Percentiles rank a stretch among this genome's conserved stretches.
These are phyloP conservation scores for Ennomos fuscantarius DNA, from an alignment of 2,888 invertebrate species.

Conservation along the genomic window DNA sequence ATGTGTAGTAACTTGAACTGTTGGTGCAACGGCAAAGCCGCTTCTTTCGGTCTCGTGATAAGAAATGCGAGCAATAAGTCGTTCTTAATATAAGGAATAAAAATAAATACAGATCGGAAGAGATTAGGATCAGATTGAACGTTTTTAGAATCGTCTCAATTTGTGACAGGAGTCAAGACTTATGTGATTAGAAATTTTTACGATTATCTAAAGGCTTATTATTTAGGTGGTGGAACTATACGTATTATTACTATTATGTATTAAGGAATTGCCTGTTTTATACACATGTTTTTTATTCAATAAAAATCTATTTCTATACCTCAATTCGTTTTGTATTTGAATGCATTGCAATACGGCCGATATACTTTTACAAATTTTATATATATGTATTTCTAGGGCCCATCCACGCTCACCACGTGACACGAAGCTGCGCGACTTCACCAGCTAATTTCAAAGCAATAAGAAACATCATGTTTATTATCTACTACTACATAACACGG, in stretches of 20 bases:
- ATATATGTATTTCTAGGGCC: conserved; percentile 10
- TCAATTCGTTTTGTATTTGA: conserved; percentile 26
- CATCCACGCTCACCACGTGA: conserved; percentile 9
- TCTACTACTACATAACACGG: conserved; percentile 7
- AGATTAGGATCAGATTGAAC: too few species aligned
- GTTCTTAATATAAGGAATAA: too few species aligned
- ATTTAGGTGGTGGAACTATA: conserved; percentile 23
- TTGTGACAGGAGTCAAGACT: conserved; percentile 11
- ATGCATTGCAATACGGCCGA: conserved; percentile 15
- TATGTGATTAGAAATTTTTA: conserved; percentile 1
- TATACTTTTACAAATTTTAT: conserved; percentile 10
- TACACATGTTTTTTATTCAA: conserved; percentile 29
- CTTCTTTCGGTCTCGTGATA: too few species aligned
- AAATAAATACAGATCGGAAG: too few species aligned
- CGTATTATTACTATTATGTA: conserved; percentile 19
- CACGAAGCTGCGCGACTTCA: conserved; percentile 11
- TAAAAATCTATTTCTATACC: conserved; percentile 28
- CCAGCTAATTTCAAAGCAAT: conserved; percentile 7
- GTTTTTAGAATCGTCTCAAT: background rate
- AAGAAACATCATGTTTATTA: conserved; percentile 3
- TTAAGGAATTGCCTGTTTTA: conserved; percentile 19
- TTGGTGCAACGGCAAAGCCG: too few species aligned
- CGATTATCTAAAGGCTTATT: background rate
- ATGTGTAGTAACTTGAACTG: too few species aligned
- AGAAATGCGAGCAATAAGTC: too few species aligned